These are phyloP conservation scores for Myotis lucifugus DNA, from an alignment of 2,113 vertebrate species.

Conservation along the genomic window DNA sequence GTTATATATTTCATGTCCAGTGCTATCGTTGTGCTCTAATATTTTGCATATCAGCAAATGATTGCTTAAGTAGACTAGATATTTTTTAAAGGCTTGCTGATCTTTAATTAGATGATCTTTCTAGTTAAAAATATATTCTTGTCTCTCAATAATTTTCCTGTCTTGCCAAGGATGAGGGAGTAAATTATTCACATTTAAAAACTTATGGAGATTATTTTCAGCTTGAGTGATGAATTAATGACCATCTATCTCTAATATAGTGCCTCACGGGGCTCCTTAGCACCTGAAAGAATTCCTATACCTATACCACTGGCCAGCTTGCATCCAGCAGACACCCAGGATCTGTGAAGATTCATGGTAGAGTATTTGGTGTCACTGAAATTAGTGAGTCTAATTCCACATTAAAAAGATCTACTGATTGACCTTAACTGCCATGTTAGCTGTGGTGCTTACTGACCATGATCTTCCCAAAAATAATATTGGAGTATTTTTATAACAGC, in stretches of 20 bases:
- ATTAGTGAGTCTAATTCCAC: neutral
- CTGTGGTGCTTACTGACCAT: neutral
- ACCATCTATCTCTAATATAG: neutral
- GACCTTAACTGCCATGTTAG: neutral
- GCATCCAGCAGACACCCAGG: neutral
- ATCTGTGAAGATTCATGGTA: neutral
- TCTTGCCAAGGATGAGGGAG: neutral
- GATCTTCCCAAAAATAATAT: neutral
- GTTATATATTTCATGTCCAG: neutral
- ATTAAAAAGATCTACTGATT: neutral
- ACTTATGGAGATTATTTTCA: neutral
- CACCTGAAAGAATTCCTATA: slow-evolving; percentile 3
- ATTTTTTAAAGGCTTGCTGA: neutral
- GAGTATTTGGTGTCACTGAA: neutral
- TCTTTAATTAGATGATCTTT: neutral
- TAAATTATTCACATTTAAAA: neutral
- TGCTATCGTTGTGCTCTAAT: neutral
- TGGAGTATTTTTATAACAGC: neutral
- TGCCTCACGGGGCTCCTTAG: neutral
- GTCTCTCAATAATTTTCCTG: neutral
- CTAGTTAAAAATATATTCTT: neutral
- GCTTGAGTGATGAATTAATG: slow-evolving; percentile 23
- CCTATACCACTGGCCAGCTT: neutral
- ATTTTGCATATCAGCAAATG: neutral
- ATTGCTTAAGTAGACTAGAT: neutral